A percentile compares a stretch with the other conserved stretches of the same genome.
Conservation (phyloP, 2,797 vertebrate genomes). For the Cuculus canorus region DNA sequence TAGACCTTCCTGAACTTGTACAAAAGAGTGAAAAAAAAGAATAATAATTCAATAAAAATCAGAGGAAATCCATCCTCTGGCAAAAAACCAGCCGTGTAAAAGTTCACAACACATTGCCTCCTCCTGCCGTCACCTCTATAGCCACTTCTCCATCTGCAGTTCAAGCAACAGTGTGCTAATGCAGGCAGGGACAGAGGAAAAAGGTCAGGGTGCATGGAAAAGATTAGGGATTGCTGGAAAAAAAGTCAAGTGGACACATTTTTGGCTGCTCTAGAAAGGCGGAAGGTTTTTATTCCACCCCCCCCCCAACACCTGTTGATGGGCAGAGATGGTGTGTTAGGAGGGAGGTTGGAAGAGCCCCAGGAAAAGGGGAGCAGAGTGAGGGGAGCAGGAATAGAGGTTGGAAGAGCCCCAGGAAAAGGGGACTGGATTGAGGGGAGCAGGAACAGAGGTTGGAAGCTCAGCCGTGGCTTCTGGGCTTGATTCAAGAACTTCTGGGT, state of each 20-base stretch:
- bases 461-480: background rate
- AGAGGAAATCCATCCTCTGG: slow-evolving; percentile 22
- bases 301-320: slow-evolving; percentile 4
- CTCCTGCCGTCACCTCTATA: background rate
- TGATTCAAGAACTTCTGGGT: background rate
- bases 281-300: background rate
- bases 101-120: background rate
- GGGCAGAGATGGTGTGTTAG: background rate
- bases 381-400: background rate
- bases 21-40: background rate
- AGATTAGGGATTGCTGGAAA: background rate
- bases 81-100: rapidly evolving
- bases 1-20: background rate
- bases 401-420: slow-evolving; percentile 12
- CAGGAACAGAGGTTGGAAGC: background rate
- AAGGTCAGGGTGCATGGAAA: background rate
- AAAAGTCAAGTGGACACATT: background rate
- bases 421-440: background rate
- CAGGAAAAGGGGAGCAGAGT: background rate
- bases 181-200: background rate
- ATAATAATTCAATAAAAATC: background rate
- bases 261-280: background rate
- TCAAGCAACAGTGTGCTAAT: background rate
- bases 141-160: background rate
- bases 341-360: background rate